These are phyloP conservation scores for Esox lucius DNA, from an alignment of 2,797 vertebrate species.

Conservation along the genomic window DNA sequence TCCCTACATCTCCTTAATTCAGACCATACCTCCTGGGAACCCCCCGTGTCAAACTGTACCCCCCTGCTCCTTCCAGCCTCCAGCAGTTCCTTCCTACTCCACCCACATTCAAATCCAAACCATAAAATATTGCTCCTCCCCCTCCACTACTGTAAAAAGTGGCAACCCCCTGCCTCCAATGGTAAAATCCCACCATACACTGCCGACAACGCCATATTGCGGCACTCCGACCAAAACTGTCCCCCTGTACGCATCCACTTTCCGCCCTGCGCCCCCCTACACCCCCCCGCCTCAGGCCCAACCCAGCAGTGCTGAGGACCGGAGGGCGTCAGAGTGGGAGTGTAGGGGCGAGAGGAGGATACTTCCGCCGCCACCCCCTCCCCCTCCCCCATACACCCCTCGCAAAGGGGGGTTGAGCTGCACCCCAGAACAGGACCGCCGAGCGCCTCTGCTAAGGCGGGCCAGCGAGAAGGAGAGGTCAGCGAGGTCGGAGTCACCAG, in stretches of 20 bases:
- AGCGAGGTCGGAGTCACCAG: constrained; percentile 58
- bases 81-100: constrained; percentile 56
- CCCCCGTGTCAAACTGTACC: constrained; percentile 67
- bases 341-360: constrained; percentile 24
- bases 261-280: constrained; percentile 70
- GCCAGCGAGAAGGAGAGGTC: constrained; percentile 42
- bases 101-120: constrained; percentile 3
- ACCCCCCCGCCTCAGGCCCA: constrained; percentile 71
- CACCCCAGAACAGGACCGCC: constrained; percentile 37
- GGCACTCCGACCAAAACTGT: constrained; percentile 68
- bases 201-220: constrained; percentile 48
- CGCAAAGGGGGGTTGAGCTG: constrained; percentile 70
- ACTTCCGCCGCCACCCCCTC: constrained; percentile 74
- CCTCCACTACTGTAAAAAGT: constrained; percentile 61
- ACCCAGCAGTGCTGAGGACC: constrained; percentile 72
- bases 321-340: constrained; percentile 52
- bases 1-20: constrained; percentile 67
- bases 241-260: constrained; percentile 73
- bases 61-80: constrained; percentile 36
- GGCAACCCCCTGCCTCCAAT: constrained; percentile 63
- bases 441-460: constrained; percentile 59
- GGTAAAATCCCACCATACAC: constrained; percentile 60
- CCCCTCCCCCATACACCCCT: constrained; percentile 78
- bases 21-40: constrained; percentile 71
- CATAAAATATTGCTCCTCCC: constrained; percentile 31